Evolutionary conservation across 2,797 vertebrate genomes (phyloP).

Genomic region (Sebastes taczanowskii): DNA sequence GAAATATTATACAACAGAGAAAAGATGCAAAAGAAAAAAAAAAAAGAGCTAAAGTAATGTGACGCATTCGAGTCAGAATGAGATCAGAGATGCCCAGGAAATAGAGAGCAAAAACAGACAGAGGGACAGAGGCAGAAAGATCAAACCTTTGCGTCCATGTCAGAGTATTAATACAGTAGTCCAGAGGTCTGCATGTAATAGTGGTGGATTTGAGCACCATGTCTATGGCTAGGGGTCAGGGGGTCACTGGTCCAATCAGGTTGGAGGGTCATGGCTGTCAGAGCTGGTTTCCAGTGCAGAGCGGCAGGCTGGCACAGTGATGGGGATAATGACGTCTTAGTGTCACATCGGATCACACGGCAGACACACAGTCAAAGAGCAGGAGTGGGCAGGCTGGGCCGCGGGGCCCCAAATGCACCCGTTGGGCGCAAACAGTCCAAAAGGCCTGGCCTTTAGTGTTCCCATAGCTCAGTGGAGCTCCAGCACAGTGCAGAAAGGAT

Average conservation of each 20-base stretch:
- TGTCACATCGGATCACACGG: constrained; percentile 75
- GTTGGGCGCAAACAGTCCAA: constrained; percentile 56
- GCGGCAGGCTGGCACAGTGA: constrained; percentile 75
- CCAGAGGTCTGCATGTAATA: constrained; percentile 75
- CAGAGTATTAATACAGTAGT: constrained; percentile 59
- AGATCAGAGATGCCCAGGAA: constrained; percentile 24
- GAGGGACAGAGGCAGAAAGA: constrained; percentile 51
- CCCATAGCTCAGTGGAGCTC: constrained; percentile 62
- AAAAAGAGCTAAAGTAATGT: constrained; percentile 25
- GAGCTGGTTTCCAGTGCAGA: constrained; percentile 75
- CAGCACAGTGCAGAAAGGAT: constrained; percentile 66
- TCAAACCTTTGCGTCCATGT: constrained; percentile 48
- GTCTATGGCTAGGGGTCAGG: constrained; percentile 69
- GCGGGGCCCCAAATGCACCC: constrained; percentile 39
- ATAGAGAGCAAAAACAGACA: constrained; percentile 34
- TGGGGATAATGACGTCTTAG: constrained; percentile 75
- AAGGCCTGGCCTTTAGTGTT: constrained; percentile 72
- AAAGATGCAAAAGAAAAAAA: constrained; percentile 24
- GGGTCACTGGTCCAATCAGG: constrained; percentile 70
- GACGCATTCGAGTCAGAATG: constrained; percentile 24
- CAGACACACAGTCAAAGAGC: constrained; percentile 61
- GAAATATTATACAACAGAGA: constrained; percentile 65
- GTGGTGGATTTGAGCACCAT: constrained; percentile 75
- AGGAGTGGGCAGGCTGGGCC: constrained; percentile 46
- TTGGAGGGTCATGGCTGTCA: constrained; percentile 77